Conservation (phyloP, 2,888 invertebrate genomes). For the Parnassius mnemosyne region DNA sequence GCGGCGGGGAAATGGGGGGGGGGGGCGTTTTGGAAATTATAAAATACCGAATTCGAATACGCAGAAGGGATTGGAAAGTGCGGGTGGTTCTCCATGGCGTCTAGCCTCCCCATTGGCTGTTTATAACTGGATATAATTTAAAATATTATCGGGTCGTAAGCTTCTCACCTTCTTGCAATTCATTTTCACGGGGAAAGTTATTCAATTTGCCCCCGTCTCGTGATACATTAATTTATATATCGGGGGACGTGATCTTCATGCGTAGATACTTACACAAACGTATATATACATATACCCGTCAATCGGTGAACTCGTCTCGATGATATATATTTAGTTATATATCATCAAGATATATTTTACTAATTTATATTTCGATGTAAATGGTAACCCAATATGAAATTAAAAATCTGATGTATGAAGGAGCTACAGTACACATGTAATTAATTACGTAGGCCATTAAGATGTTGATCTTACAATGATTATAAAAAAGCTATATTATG, state of each 20-base stretch:
- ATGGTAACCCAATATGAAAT: too few species aligned
- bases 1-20: slow-evolving; percentile 40
- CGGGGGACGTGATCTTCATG: slow-evolving; percentile 33
- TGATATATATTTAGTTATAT: not conserved
- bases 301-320: not conserved
- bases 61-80: slow-evolving; percentile 51
- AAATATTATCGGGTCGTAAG: slow-evolving; percentile 70
- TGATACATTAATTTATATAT: slow-evolving; percentile 67
- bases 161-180: slow-evolving; percentile 72
- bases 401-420: too few species aligned
- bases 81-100: slow-evolving; percentile 35
- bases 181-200: slow-evolving; percentile 69
- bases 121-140: slow-evolving; percentile 72
- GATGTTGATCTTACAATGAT: too few species aligned
- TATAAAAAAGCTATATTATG: too few species aligned
- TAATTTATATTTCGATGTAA: too few species aligned
- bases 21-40: slow-evolving; percentile 44
- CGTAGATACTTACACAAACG: slow-evolving; percentile 8
- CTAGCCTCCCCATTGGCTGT: slow-evolving; percentile 56
- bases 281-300: too few species aligned
- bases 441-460: too few species aligned
- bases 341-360: too few species aligned
- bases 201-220: slow-evolving; percentile 62
- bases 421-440: too few species aligned
- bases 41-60: slow-evolving; percentile 62